Conservation (phyloP, 2,797 vertebrate species). For the Craterocephalus amniculus region DNA sequence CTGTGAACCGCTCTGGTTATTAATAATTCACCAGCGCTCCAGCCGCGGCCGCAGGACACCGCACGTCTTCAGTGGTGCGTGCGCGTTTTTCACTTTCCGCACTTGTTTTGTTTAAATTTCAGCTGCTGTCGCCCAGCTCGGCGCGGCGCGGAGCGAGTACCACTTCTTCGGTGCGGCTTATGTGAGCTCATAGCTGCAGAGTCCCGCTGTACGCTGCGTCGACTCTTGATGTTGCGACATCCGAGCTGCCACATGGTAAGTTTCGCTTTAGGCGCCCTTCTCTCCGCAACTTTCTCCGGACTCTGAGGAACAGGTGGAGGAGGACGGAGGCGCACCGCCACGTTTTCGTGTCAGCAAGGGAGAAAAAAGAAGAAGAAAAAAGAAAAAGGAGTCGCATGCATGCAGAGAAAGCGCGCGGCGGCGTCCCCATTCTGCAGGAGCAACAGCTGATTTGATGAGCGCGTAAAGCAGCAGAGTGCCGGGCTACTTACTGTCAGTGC, state of each 20-base stretch:
- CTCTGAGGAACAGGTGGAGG: conserved; percentile 69
- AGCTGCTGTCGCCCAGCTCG: conserved; percentile 28
- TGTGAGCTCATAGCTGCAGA: conserved; percentile 24
- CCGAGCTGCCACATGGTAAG: conserved; percentile 46
- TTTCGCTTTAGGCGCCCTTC: conserved; percentile 22
- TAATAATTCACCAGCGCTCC: conserved; percentile 86
- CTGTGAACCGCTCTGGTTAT: conserved; percentile 83
- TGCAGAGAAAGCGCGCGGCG: conserved; percentile 41
- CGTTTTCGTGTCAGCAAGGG: conserved; percentile 25
- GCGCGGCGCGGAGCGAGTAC: conserved; percentile 13
- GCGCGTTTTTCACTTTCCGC: conserved; percentile 44
- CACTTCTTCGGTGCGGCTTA: conserved; percentile 23
- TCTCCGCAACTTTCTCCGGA: conserved; percentile 46
- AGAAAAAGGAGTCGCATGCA: conserved; percentile 46
- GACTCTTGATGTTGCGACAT: conserved; percentile 33
- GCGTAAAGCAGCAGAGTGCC: conserved; percentile 63
- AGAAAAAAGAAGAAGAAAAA: background rate
- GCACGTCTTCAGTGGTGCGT: conserved; percentile 52
- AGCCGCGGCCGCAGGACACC: conserved; percentile 71
- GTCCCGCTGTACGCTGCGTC: conserved; percentile 11
- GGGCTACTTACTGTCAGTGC: conserved; percentile 71
- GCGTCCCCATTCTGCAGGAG: conserved; percentile 50
- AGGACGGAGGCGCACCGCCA: conserved; percentile 36
- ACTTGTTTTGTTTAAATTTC: conserved; percentile 43
- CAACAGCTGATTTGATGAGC: conserved; percentile 79